These are phyloP conservation scores for Acestrorhynchus altus DNA, from an alignment of 2,797 vertebrate genomes.

Conservation along the genomic window DNA sequence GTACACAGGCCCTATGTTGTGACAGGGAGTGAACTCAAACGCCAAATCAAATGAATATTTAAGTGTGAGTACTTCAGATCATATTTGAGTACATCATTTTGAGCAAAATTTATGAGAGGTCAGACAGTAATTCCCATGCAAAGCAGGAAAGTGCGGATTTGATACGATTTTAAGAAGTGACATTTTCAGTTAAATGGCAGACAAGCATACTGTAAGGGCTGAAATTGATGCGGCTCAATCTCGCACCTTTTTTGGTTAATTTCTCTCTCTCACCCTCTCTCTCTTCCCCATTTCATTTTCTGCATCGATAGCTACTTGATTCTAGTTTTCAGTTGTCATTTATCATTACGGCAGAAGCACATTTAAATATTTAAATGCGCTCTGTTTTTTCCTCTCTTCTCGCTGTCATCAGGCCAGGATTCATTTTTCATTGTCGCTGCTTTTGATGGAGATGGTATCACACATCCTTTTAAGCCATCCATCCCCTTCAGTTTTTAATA, in stretches of 20 bases:
- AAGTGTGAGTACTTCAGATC: constrained; percentile 21
- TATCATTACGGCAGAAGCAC: constrained; percentile 78
- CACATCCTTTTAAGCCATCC: constrained; percentile 74
- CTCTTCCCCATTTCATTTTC: constrained; percentile 80
- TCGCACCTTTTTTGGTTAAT: constrained; percentile 57
- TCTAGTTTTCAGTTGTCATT: constrained; percentile 82
- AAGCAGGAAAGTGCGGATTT: constrained; percentile 48
- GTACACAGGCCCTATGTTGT: neutral
- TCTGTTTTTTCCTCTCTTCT: constrained; percentile 67
- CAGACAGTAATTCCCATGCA: constrained; percentile 47
- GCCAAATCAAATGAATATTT: constrained; percentile 34
- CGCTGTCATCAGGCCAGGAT: constrained; percentile 74
- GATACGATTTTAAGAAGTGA: constrained; percentile 51
- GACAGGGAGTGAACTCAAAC: neutral
- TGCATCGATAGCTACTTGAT: constrained; percentile 84
- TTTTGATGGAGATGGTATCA: constrained; percentile 83
- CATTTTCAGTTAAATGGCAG: constrained; percentile 57
- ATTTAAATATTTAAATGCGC: constrained; percentile 85
- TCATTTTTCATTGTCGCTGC: constrained; percentile 79
- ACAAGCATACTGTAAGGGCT: constrained; percentile 59
- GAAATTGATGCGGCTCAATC: constrained; percentile 58
- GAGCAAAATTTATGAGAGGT: constrained; percentile 13
- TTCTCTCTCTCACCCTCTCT: constrained; percentile 50
- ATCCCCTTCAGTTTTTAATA: constrained; percentile 84
- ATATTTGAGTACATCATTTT: constrained; percentile 23